phyloP scores from a whole-genome alignment of 2,888 invertebrate species.

The Drosophila conformis region DNA sequence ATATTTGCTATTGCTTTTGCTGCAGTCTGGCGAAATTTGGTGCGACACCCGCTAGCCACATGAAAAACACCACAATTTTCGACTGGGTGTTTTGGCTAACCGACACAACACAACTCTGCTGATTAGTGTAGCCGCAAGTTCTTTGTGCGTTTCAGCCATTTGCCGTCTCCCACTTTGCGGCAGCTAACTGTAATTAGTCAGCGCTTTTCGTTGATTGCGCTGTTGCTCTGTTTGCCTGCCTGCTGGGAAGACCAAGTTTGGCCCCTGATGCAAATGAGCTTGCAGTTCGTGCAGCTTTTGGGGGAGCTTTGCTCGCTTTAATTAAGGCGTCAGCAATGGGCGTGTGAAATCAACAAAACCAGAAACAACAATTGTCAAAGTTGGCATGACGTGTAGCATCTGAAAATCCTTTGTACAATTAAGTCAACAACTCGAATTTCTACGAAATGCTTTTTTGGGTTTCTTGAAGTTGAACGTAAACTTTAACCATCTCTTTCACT shows the following conservation, averaged over 20 bases:
- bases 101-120: slow-evolving; percentile 7
- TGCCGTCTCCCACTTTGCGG: neutral
- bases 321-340: slow-evolving; percentile 30
- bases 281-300: slow-evolving; percentile 49
- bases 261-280: slow-evolving; percentile 43
- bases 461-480: slow-evolving; percentile 3
- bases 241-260: slow-evolving; percentile 27
- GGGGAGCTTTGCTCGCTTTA: slow-evolving; percentile 38
- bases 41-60: slow-evolving; percentile 12
- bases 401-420: slow-evolving; percentile 31
- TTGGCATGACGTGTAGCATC: neutral
- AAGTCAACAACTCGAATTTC: slow-evolving; percentile 6
- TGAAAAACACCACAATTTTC: slow-evolving; percentile 29
- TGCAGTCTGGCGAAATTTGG: slow-evolving; percentile 8
- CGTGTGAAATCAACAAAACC: slow-evolving; percentile 7
- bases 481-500: slow-evolving; percentile 9
- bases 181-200: slow-evolving; percentile 58
- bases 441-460: neutral
- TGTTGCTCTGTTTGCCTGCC: slow-evolving; percentile 23
- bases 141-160: slow-evolving; percentile 1
- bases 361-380: slow-evolving; percentile 5
- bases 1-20: slow-evolving; percentile 21
- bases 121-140: slow-evolving; percentile 6
- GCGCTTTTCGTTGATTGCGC: slow-evolving; percentile 63
- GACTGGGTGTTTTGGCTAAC: slow-evolving; percentile 4